Evolutionary conservation across 2,797 vertebrate genomes (phyloP), one percentile per base, ranked within the genome.

Genomic region (Notoglanidium macrostoma): DNA sequence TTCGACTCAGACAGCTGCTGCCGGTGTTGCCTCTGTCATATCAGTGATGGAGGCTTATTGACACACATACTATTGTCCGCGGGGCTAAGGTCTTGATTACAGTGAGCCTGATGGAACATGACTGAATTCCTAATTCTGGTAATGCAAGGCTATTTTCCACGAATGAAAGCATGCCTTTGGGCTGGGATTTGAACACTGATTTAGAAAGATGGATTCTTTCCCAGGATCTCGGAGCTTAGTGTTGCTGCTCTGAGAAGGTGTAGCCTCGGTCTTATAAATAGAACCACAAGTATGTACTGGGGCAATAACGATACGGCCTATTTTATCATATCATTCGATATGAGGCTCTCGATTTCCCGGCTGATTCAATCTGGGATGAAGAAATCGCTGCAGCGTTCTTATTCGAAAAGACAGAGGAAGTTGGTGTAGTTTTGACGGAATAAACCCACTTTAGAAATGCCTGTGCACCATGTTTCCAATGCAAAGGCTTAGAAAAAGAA

Each of bases 71-170:
- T 72, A 70, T 65, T 87, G 88, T 86, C 89, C 77, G 29, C 77
- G 86, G 89, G 90, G 87, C 87, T 86, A 86, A 84, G 89, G 84
- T 89, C 88, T 87, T 90, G 89, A 91, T 91, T 91, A 88, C 85
- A 84, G 86, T 77, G 86, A 90, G 87, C 85, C 83, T 89, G 90
- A 90, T 90, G 90, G 86, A 91, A 88, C 88, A 89, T 90, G 89
- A 87, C 87, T 88, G 85, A 90, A 88, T 89, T 90, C 86, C 89
- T 90, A 89, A 90, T 90, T 89, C 85, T 86, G 84, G 86, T 89
- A 88, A 91, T 90, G 88, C 86, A 86, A 87, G 81, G 84, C 88
- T 91, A 90, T 90, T 89, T 90, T 85, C 89, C 86, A 80, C 86
- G 80, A 89, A 85, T 87, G 86, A 88, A 84, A 89, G 84, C 78